Evolutionary conservation across 2,113 vertebrate genomes (phyloP), one percentile per base, ranked within the genome.

Genomic region (Mesocricetus auratus): DNA sequence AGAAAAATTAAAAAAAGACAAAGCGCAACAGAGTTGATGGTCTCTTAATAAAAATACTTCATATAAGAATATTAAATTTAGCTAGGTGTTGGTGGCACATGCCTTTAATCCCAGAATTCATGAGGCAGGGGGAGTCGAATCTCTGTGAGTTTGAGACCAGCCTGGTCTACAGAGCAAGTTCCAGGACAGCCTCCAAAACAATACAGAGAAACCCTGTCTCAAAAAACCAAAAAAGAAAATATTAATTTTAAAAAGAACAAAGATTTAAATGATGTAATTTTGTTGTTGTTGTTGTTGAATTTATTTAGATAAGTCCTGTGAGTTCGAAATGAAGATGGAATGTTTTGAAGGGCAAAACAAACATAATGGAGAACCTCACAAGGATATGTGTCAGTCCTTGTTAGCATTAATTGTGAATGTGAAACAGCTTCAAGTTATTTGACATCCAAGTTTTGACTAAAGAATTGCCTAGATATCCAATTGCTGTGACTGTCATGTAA

Each of bases 1-100:
- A n/a, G n/a, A n/a, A n/a, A n/a, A n/a, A n/a, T n/a, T n/a, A n/a
- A n/a, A n/a, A 47, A 47, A 47, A 22, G 6, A 11, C 10, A 64
- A 6, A 74, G 2, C 69, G 5, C 5, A 47, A 24, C 4, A 15
- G 1, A 10, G 5, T 33, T 31, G 36, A 21, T 3, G 11, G 2
- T 39, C n/a, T 95, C 12, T 82, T 83, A 53, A 81, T 45, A 74
- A 74, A 89, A 79, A 82, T 47, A 69, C 3, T 69, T 89, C 53
- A 26, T 64, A 77, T 3, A 58, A 78, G 26, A 90, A 26, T 45
- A 24, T 81, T 89, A 69, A 75, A 58, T 64, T 85, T n/a, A n/a
- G n/a, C n/a, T n/a, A n/a, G n/a, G n/a, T n/a, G n/a, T n/a, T n/a
- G n/a, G n/a, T n/a, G n/a, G n/a, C n/a, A n/a, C n/a, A n/a, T n/a